Evolutionary conservation across 1,140 invertebrate species (phyloP), one percentile per base, ranked within the genome.

Genomic region (Neodiprion pinetum): DNA sequence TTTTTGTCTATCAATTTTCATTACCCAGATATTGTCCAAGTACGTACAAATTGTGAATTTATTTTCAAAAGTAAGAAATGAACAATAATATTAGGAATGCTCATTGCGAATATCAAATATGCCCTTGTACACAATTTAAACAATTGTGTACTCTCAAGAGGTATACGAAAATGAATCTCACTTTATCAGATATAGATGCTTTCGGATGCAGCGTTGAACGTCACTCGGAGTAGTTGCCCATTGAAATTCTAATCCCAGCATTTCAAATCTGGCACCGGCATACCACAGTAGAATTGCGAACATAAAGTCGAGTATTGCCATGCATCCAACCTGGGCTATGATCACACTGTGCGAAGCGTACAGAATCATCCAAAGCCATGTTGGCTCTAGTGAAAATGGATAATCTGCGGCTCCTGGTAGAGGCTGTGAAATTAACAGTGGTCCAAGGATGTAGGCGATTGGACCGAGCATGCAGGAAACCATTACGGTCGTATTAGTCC

Each of bases 271-370:
- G 1, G 79, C 73, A 4, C 80, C 72, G 28, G 76, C 48, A 17
- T 80, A 83, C 70, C 81, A 81, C 8, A 85, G 71, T 5, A 87
- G 75, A 28, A 76, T 72, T 1, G 78, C 78, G 2, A 86, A 72
- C 53, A 75, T 82, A 8, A 80, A 80, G 70, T 85, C 84, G 0
- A 83, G 76, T 8, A 67, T 70, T 17, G 82, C 75, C 47, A 79
- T 72, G 5, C 83, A 48, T 10, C 72, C 80, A 17, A 76, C 73
- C 74, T 82, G 80, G 8, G 77, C 70, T 47, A 83, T 81, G 5
- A 67, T 70, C 7, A 84, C 48, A 2, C 76, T 65, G 28, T 87
- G 83, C 1, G 50, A 67, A 9, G 69, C 4, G 49, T 84, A 86
- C 0, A 86, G 7, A 4, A 79, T 21, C 48, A 67, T 74, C 47